phyloP scores from a whole-genome alignment of 2,113 vertebrate species.

The Micromys minutus region DNA sequence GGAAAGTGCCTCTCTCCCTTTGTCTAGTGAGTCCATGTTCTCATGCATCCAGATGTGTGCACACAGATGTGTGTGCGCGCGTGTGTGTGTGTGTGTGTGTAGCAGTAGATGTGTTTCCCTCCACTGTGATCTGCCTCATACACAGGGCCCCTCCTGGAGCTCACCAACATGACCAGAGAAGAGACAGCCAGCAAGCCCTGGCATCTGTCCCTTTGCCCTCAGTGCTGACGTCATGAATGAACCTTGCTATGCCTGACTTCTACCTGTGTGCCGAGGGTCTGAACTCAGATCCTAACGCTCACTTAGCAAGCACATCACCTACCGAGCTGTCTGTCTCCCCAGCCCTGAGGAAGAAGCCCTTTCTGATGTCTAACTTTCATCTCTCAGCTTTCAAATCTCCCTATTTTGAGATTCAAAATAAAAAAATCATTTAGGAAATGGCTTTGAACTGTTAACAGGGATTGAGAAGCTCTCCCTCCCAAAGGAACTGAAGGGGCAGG shows the following conservation, averaged over 20 bases:
- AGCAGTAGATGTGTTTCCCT: background rate
- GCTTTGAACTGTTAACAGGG: background rate
- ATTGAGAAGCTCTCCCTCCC: background rate
- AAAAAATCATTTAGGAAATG: background rate
- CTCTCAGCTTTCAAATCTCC: background rate
- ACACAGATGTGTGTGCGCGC: background rate
- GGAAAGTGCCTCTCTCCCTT: background rate
- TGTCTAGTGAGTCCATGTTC: background rate
- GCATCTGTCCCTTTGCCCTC: background rate
- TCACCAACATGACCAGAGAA: background rate
- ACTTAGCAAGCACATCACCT: background rate
- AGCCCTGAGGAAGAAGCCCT: background rate
- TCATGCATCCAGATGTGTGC: background rate
- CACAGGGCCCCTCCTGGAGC: background rate
- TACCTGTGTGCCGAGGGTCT: background rate
- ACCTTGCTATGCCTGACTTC: background rate
- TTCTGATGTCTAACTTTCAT: background rate
- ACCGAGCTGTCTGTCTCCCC: too few species aligned
- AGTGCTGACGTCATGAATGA: background rate
- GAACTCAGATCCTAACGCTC: background rate
- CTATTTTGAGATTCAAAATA: background rate
- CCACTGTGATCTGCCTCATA: background rate
- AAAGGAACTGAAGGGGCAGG: background rate
- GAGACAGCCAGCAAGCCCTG: background rate
- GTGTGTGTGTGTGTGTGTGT: background rate